Evolutionary conservation across 2,888 invertebrate genomes (phyloP).

Genomic region (Cabera pusaria): DNA sequence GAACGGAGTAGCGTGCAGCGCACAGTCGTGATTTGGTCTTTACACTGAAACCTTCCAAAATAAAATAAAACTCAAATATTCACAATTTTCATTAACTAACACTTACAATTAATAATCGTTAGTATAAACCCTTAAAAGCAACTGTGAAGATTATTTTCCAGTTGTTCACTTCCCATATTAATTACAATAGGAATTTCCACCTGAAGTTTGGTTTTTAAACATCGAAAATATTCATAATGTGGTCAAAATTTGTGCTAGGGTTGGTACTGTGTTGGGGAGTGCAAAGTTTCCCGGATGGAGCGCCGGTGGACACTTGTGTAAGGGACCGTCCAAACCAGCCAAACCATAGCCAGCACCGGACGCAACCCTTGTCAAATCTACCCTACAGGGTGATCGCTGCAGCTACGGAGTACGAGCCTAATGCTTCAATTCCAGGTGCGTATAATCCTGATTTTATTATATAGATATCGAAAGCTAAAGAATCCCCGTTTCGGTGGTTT

Average conservation of each 20-base stretch:
- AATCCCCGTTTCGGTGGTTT: too few species aligned
- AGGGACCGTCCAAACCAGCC: slow-evolving; percentile 89
- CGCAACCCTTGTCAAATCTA: slow-evolving; percentile 84
- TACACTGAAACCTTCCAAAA: slow-evolving; percentile 39
- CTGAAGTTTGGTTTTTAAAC: too few species aligned
- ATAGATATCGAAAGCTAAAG: too few species aligned
- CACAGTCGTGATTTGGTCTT: slow-evolving; percentile 60
- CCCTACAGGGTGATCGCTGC: slow-evolving; percentile 88
- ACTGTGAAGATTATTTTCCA: too few species aligned
- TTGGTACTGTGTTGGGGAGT: slow-evolving; percentile 60
- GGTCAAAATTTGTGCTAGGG: slow-evolving; percentile 53
- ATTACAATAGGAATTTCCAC: too few species aligned
- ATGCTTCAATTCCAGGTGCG: slow-evolving; percentile 87
- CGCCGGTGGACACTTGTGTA: slow-evolving; percentile 91
- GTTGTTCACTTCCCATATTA: too few species aligned
- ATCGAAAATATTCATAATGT: slow-evolving; percentile 53
- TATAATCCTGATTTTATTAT: too few species aligned
- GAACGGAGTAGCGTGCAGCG: slow-evolving; percentile 52
- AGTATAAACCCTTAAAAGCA: too few species aligned
- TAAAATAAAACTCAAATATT: too few species aligned
- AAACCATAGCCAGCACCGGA: slow-evolving; percentile 88
- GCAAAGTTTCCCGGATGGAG: slow-evolving; percentile 89
- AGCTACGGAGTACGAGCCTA: slow-evolving; percentile 85
- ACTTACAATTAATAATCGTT: too few species aligned
- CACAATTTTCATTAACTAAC: too few species aligned